A percentile compares a stretch with the other conserved stretches of the same genome.
Conservation (phyloP, 2,888 invertebrate species). For the Drosophila tanythrix region DNA sequence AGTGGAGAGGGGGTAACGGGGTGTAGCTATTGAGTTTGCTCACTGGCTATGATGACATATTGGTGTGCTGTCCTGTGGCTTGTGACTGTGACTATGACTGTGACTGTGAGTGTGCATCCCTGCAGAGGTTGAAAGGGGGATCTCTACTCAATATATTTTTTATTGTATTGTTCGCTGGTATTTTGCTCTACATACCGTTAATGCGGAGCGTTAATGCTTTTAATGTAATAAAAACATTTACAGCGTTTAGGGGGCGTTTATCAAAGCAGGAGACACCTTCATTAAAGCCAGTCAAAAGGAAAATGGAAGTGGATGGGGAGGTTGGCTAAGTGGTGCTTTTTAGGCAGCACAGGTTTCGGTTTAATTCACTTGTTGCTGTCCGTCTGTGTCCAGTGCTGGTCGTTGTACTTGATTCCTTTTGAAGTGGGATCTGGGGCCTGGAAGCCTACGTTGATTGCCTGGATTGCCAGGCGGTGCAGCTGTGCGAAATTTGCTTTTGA, state of each 20-base stretch:
- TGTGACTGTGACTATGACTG: conserved; percentile 21
- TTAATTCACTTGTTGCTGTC: conserved; percentile 69
- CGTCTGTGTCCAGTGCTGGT: conserved; percentile 28
- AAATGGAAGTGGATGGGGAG: not conserved
- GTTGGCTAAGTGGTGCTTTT: conserved; percentile 24
- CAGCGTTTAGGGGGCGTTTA: conserved; percentile 71
- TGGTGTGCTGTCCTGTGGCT: conserved; percentile 57
- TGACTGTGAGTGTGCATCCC: conserved; percentile 37
- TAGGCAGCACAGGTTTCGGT: conserved; percentile 28
- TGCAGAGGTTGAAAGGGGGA: conserved; percentile 4
- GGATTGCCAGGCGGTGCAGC: conserved; percentile 27
- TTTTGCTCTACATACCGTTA: conserved; percentile 76
- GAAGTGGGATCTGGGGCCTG: conserved; percentile 35
- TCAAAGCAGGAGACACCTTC: conserved; percentile 37
- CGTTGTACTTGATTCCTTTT: conserved; percentile 46
- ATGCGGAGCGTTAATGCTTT: conserved; percentile 75
- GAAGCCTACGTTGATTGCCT: conserved; percentile 36
- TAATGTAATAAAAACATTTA: conserved; percentile 81
- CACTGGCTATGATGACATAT: conserved; percentile 77
- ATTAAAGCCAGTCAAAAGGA: conserved; percentile 7
- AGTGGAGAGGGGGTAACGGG: not conserved
- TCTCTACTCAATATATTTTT: conserved; percentile 20
- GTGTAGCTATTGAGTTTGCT: conserved; percentile 33
- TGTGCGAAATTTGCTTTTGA: conserved; percentile 38
- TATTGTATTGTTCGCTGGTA: conserved; percentile 53